Evolutionary conservation across 2,113 vertebrate species (phyloP).

Genomic region (Prionailurus bengalensis): DNA sequence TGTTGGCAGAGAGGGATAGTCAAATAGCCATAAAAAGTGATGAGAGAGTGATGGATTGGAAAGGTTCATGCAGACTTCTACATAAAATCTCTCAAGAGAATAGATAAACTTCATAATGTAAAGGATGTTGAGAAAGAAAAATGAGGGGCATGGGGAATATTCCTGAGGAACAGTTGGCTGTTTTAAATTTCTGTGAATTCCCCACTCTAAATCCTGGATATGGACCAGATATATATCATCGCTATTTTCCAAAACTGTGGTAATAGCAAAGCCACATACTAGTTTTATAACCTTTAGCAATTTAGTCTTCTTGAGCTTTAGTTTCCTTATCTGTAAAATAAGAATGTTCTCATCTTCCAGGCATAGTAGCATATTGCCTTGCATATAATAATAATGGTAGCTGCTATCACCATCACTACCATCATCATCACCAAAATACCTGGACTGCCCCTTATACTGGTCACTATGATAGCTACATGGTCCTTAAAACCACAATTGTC

Average conservation of each 20-base stretch:
- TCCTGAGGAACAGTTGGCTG: not conserved
- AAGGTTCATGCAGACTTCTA: not conserved
- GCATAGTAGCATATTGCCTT: not conserved
- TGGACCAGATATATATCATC: not conserved
- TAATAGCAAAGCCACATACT: not conserved
- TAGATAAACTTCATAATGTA: not conserved
- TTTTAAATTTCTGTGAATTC: not conserved
- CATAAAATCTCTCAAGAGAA: slow-evolving; percentile 19
- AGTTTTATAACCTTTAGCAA: slow-evolving; percentile 19
- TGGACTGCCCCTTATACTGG: not conserved
- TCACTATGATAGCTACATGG: not conserved
- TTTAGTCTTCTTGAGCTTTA: not conserved
- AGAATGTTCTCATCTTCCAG: not conserved
- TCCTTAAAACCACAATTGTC: not conserved
- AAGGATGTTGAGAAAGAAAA: not conserved
- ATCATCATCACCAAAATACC: not conserved
- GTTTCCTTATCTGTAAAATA: too few species aligned
- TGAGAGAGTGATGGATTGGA: not conserved
- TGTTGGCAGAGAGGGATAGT: not conserved
- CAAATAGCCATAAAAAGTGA: not conserved
- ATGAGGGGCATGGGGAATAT: not conserved
- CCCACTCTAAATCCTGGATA: not conserved
- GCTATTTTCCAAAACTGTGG: not conserved
- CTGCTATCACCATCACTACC: not conserved
- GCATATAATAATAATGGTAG: not conserved